These are phyloP conservation scores for Pogona vitticeps DNA, from an alignment of 2,113 vertebrate genomes.

Conservation along the genomic window DNA sequence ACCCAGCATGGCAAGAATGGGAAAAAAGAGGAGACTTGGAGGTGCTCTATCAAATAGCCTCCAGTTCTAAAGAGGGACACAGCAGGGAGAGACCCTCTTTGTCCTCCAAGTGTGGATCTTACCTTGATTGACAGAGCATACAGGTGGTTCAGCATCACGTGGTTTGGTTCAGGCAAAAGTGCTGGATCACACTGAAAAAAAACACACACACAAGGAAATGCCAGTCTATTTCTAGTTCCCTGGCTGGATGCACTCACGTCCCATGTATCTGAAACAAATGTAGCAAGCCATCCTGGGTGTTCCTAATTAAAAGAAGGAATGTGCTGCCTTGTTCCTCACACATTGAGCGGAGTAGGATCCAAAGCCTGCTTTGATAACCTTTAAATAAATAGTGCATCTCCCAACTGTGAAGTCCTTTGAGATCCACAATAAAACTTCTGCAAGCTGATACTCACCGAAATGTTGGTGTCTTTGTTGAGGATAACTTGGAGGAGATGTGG, in stretches of 20 bases:
- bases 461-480: conserved; percentile 97
- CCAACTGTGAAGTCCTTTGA: not conserved
- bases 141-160: conserved; percentile 98
- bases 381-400: not conserved
- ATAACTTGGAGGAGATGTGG: conserved; percentile 99
- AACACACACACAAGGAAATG: conserved; percentile 14
- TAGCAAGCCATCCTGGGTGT: not conserved
- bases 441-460: conserved; percentile 86
- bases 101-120: conserved; percentile 15
- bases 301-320: not conserved
- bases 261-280: not conserved
- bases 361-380: not conserved
- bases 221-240: not conserved
- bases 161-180: conserved; percentile 94
- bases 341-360: not conserved
- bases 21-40: not conserved
- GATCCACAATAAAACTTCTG: no score
- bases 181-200: conserved; percentile 92
- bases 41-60: no score
- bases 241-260: not conserved
- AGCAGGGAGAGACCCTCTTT: not conserved
- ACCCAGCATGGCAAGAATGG: not conserved
- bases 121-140: conserved; percentile 98
- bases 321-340: not conserved
- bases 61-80: not conserved